Percentiles rank a stretch among this genome's conserved stretches.
phyloP scores from a whole-genome alignment of 2,888 invertebrate species.

The Melinopterus prodromus region DNA sequence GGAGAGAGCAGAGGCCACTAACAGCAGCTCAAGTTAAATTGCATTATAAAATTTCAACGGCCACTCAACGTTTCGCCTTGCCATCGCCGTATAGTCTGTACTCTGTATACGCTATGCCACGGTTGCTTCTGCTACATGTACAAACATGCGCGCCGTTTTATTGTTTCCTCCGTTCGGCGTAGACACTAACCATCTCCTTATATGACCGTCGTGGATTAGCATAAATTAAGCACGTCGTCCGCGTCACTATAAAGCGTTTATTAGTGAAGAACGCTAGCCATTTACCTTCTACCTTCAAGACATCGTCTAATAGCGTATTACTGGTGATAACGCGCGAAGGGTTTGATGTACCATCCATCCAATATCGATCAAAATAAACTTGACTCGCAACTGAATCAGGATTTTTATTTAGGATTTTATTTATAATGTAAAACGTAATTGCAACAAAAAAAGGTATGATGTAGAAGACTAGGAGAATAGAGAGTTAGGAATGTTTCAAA shows the following conservation, averaged over 20 bases:
- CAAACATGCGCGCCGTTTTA: slow-evolving; percentile 20
- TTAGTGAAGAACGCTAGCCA: background rate
- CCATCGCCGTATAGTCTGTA: background rate
- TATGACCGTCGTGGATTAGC: slow-evolving; percentile 20
- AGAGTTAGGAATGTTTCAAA: no score
- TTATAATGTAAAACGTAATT: no score
- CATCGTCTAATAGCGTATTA: background rate
- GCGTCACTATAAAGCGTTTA: slow-evolving; percentile 9
- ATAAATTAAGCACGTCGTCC: slow-evolving; percentile 19
- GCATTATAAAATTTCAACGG: slow-evolving; percentile 26
- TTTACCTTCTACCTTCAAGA: background rate
- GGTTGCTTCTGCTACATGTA: slow-evolving; percentile 9
- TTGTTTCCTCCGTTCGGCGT: slow-evolving; percentile 18
- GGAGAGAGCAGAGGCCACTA: background rate
- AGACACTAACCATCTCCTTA: slow-evolving; percentile 14
- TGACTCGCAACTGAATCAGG: no score
- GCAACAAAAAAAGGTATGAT: no score
- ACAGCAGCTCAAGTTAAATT: slow-evolving; percentile 18
- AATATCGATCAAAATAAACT: background rate
- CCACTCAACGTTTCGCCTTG: slow-evolving; percentile 1
- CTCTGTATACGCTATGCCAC: background rate
- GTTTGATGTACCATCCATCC: no score
- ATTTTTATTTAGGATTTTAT: no score
- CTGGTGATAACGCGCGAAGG: no score
- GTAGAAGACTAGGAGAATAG: no score